Conservation (phyloP, 2,113 vertebrate species). For the Clarias macrocephalus region DNA sequence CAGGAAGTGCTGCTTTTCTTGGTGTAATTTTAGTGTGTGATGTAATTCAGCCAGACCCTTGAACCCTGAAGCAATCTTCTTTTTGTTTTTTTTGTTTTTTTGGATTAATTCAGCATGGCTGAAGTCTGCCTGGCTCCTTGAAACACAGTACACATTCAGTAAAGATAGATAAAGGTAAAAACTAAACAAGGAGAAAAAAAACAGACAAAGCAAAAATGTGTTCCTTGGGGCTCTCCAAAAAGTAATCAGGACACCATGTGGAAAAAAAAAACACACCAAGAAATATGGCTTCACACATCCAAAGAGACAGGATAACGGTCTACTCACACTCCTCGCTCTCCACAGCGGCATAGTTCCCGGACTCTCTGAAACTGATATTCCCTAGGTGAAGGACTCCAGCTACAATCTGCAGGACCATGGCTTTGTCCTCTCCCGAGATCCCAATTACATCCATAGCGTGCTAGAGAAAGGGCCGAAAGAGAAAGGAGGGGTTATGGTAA, state of each 20-base stretch:
- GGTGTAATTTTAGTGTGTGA: conserved; percentile 62
- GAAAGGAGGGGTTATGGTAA: background rate
- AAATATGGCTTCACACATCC: background rate
- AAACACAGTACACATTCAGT: conserved; percentile 57
- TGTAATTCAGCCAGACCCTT: conserved; percentile 53
- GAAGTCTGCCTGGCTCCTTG: conserved; percentile 56
- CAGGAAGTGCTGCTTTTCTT: conserved; percentile 59
- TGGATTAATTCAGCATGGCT: conserved; percentile 55
- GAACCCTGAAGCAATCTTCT: conserved; percentile 59
- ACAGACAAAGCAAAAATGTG: background rate
- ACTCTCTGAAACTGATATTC: conserved; percentile 94
- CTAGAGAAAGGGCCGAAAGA: conserved; percentile 65
- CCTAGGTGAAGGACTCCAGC: conserved; percentile 92
- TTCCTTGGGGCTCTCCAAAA: background rate
- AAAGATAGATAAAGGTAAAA: conserved; percentile 15
- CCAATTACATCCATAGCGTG: conserved; percentile 97
- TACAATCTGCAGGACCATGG: conserved; percentile 92
- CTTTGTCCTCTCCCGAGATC: conserved; percentile 81
- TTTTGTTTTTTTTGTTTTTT: conserved; percentile 46
- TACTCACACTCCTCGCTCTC: conserved; percentile 96
- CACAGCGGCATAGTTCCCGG: conserved; percentile 93
- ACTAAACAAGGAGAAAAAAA: background rate
- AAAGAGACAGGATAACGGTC: background rate
- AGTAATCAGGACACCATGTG: conserved; percentile 48
- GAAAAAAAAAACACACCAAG: background rate